Conservation (phyloP, 2,797 vertebrate species). For the Rhincodon typus region DNA sequence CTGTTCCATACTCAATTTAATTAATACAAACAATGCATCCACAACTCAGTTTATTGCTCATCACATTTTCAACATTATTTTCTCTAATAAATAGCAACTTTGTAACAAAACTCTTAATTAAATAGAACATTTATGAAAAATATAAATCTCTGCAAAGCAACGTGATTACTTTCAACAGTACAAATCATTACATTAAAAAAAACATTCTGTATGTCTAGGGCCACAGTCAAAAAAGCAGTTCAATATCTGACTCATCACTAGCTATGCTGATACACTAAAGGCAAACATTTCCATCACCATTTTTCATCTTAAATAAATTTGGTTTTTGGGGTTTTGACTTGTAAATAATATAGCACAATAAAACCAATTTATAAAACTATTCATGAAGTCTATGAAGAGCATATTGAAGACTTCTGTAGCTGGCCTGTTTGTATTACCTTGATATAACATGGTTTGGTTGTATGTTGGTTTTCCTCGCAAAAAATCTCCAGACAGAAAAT, state of each 20-base stretch:
- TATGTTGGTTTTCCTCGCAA: background rate
- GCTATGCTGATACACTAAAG: constrained; percentile 82
- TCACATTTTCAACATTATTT: constrained; percentile 66
- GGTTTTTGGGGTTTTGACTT: constrained; percentile 50
- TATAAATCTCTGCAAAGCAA: constrained; percentile 93
- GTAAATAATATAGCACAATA: constrained; percentile 41
- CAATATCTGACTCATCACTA: constrained; percentile 59
- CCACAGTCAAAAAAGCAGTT: constrained; percentile 35
- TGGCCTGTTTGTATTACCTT: background rate
- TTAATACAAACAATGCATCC: constrained; percentile 98
- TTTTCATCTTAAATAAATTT: constrained; percentile 52
- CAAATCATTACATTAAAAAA: constrained; percentile 98
- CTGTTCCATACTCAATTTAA: constrained; percentile 46
- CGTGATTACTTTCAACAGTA: constrained; percentile 90
- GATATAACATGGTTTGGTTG: background rate
- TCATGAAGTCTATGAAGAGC: background rate
- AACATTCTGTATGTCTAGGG: constrained; percentile 83
- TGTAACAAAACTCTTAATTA: constrained; percentile 97
- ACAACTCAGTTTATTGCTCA: constrained; percentile 93
- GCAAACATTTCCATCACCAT: constrained; percentile 77
- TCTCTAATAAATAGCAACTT: constrained; percentile 86
- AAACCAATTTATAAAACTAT: constrained; percentile 43
- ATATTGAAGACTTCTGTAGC: background rate
- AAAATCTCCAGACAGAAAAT: background rate
- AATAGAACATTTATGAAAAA: constrained; percentile 99